Evolutionary conservation across 2,888 invertebrate genomes (phyloP), one percentile per base, ranked within the genome.

Genomic region (Achlya flavicornis): DNA sequence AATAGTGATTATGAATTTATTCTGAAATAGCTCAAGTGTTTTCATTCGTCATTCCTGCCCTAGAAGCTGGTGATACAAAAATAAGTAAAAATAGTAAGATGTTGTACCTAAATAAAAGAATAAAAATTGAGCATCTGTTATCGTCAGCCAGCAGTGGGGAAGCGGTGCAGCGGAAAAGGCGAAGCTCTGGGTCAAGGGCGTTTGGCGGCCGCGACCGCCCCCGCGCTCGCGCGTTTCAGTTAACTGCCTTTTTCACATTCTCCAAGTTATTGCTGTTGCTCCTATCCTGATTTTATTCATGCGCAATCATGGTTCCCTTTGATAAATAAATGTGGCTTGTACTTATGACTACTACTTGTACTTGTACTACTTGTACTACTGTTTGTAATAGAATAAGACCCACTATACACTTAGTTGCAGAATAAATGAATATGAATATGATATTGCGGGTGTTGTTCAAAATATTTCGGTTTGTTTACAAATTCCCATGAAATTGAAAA

Each of bases 171-270:
- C 75, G 75, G 76, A 69, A 73, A 80, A 80, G 78, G 74, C 78
- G 72, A 64, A 63, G 68, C 67, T 75, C 63, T 74, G 77, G 88
- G 90, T 91, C 90, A 91, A 91, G 91, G 90, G 82, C 89, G 80
- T 61, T 72, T 66, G 71, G 82, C 78, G 83, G 77, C 81, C 81
- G 78, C 77, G 76, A 75, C 81, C 78, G 75, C 69, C 67, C 75
- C 67, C 75, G 70, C 71, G 65, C 72, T 67, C 68, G 68, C 73
- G 65, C 72, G 66, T 79, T 78, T 72, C 72, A 73, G 77, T 67
- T 70, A 68, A 60, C 62, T 66, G 67, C 75, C 74, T 75, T 74
- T 43, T 72, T 73, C 78, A 74, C 78, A 81, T 83, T 81, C 78
- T 72, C 76, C 62, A 71, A 78, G 81, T 82, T 76, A 81, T 77